Evolutionary conservation across 1,140 invertebrate species (phyloP), one percentile per base, ranked within the genome.

Genomic region (Bombus ignitus): DNA sequence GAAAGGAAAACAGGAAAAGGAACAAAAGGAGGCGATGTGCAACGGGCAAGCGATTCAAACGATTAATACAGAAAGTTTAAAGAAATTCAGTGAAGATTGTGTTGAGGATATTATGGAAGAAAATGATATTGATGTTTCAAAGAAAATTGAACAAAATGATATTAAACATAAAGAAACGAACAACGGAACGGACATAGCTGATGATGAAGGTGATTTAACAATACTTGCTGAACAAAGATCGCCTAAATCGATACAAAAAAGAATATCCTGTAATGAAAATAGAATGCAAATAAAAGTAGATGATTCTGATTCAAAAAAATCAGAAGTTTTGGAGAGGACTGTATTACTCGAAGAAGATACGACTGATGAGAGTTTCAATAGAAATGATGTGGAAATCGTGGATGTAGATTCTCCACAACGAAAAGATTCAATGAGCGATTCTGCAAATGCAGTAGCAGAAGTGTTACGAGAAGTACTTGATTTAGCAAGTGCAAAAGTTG

Each of bases 401-500:
- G 47, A 84, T 42, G 32, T 32, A 37, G n/a, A 15, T 18, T 35
- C 0, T 25, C 9, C 12, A 42, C 68, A 39, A 2, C 42, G 13
- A 4, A 39, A 71, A 44, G 59, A 87, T 22, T 59, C 37, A 18
- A 62, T 3, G 1, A 81, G 15, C 3, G 90, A 81, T 18, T 83
- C 91, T 2, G 13, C 22, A 13, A 57, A 62, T 57, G 84, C 81
- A 0, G 89, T 82, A 0, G 88, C 71, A 15, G 89, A 92, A 18
- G 87, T 92, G 10, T 35, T 92, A 37, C 71, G 87, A 22, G 88
- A 92, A 71, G 87, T 92, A 25, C 83, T 92, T 25, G 89, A 92
- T 18, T 77, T 90, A 0, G 92, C 88, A 12, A 89, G 68, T 1
- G 87, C 83, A 0, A 82, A 90, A 39, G 73, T 89, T 10, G 59